These are phyloP conservation scores for Himantopus leucocephalus DNA, from an alignment of 2,113 vertebrate genomes.

Conservation along the genomic window DNA sequence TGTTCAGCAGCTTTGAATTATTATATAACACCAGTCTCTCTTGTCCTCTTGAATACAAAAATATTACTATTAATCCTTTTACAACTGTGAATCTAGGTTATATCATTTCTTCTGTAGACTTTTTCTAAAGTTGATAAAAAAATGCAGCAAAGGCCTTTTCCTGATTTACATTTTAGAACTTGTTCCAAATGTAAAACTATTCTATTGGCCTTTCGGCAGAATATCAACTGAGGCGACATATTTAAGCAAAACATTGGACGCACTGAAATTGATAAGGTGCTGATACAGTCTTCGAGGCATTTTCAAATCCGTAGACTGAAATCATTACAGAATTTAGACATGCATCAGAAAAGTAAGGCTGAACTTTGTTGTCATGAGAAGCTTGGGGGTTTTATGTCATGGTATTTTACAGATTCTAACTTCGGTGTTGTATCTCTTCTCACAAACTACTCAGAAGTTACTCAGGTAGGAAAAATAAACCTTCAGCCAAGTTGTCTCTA, in stretches of 20 bases:
- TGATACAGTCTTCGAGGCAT: conserved; percentile 28
- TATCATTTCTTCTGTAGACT: background rate
- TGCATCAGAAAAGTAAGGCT: background rate
- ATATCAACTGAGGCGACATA: conserved; percentile 13
- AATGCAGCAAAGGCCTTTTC: conserved; percentile 31
- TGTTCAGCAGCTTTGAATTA: conserved; percentile 56
- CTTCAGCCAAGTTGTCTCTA: background rate
- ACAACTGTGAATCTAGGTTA: conserved; percentile 44
- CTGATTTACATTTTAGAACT: conserved; percentile 46
- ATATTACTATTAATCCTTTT: conserved; percentile 34
- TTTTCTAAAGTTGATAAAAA: conserved; percentile 29
- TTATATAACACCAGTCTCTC: conserved; percentile 36
- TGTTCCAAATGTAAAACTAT: conserved; percentile 33
- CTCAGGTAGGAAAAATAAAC: background rate
- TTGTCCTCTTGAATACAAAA: conserved; percentile 24
- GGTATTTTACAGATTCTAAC: background rate
- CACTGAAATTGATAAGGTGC: conserved; percentile 29
- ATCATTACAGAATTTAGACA: background rate
- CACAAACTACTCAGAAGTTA: background rate
- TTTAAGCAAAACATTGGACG: conserved; percentile 33
- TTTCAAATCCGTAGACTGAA: conserved; percentile 8
- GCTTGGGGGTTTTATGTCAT: background rate
- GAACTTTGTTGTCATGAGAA: background rate
- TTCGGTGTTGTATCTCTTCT: background rate
- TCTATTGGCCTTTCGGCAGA: conserved; percentile 31